Base-by-base conservation (phyloP, 2,113 vertebrate species). In the Odontophorus gujanensis region DNA sequence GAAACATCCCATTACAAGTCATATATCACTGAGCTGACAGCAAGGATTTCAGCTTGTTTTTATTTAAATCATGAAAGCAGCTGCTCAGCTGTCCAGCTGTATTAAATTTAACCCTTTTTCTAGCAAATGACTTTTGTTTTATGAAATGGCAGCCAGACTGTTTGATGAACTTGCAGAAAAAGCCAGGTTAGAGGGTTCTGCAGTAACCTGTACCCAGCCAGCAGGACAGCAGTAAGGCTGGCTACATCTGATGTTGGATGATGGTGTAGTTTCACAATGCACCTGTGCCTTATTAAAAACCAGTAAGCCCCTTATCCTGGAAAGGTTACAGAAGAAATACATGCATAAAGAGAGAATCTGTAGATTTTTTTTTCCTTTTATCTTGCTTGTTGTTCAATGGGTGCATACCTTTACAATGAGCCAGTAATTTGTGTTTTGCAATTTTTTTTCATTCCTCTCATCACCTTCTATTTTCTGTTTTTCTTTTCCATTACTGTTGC, bases 1-100 rank as follows among this genome's bases (percentile, higher is more conserved):
- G 98, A 99, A 99, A 99, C 98, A 98, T 98, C 98, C 98, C 98
- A 98, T 98, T 98, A 98, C 98, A 98, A 98, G 98, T 98, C 98
- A 97, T 99, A 99, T 97, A 99, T 99, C 98, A 99, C 97, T 86
- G 78, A 93, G 83, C 97, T 98, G 98, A 99, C 98, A 98, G 98
- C 97, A 97, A 97, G 96, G 97, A 98, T 98, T 99, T 98, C 97
- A 98, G 98, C 97, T 98, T 99, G 98, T 98, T 99, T 99, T 98
- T 97, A 98, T 98, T 99, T 98, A 98, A 98, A 98, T 98, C 98
- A 98, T 98, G 97, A 98, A 98, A 97, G 98, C 98, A 98, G 98
- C 98, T 98, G 98, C 97, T 97, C 92, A 93, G 94, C 97, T 98
- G 97, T 98, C 98, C 97, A 96, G 95, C 97, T 97, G 96, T 92